Evolutionary conservation across 2,888 invertebrate genomes (phyloP).

Genomic region (Andrena bicolor): DNA sequence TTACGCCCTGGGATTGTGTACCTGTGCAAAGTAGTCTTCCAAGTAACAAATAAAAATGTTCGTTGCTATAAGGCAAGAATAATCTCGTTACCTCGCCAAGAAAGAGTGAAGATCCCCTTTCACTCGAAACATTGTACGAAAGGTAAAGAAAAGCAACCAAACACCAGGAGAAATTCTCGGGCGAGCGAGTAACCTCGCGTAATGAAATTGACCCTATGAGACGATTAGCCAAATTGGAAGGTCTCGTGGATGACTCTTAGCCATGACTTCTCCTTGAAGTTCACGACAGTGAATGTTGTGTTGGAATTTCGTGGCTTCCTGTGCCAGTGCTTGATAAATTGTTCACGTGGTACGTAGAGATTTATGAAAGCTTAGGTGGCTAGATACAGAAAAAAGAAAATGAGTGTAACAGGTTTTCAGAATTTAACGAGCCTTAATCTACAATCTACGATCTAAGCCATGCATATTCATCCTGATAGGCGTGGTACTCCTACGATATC

Average conservation of each 20-base stretch:
- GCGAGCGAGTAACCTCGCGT: conserved; percentile 69
- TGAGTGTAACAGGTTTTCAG: conserved; percentile 19
- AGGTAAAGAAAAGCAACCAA: conserved; percentile 13
- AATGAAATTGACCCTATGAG: conserved; percentile 79
- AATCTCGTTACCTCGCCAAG: not conserved
- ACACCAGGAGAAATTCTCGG: conserved; percentile 45
- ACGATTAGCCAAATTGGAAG: conserved; percentile 79
- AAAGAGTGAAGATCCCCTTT: too few species aligned
- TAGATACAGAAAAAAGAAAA: not conserved
- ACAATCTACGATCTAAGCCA: not conserved
- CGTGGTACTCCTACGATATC: conserved; percentile 23
- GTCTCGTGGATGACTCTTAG: conserved; percentile 65
- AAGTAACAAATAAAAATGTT: too few species aligned
- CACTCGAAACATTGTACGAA: not conserved
- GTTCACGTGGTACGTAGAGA: not conserved
- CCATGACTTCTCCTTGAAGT: conserved; percentile 56
- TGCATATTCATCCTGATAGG: conserved; percentile 42
- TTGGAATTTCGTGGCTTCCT: conserved; percentile 2
- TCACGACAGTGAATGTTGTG: not conserved
- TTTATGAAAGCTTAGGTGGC: not conserved
- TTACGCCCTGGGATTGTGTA: too few species aligned
- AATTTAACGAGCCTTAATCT: conserved; percentile 38
- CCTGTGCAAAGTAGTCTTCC: too few species aligned
- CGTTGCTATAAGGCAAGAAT: not conserved
- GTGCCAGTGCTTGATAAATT: not conserved